Conservation (phyloP, 2,113 vertebrate species). For the Lampris incognitus region DNA sequence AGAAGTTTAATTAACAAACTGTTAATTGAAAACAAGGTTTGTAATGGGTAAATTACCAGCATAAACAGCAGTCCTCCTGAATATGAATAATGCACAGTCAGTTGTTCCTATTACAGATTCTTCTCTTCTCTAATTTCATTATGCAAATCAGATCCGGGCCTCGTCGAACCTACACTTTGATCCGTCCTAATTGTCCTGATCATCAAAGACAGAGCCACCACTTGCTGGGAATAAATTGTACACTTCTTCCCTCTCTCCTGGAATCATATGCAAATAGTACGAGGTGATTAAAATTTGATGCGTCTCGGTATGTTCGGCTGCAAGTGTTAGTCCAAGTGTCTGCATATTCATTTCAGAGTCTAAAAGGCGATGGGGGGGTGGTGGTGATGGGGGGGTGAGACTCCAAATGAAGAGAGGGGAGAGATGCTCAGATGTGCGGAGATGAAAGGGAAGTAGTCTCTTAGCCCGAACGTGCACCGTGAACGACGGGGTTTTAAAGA, state of each 20-base stretch:
- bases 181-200: constrained; percentile 97
- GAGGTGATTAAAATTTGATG: constrained; percentile 97
- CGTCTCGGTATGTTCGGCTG: constrained; percentile 92
- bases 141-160: constrained; percentile 95
- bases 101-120: constrained; percentile 93
- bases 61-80: constrained; percentile 94
- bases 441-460: constrained; percentile 92
- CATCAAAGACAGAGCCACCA: constrained; percentile 96
- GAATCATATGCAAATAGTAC: constrained; percentile 94
- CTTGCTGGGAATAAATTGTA: constrained; percentile 95
- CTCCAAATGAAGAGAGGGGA: constrained; percentile 66
- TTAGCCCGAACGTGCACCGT: constrained; percentile 90
- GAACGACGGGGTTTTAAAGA: constrained; percentile 90
- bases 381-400: constrained; percentile 67
- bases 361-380: constrained; percentile 87
- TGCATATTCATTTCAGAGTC: constrained; percentile 93
- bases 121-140: constrained; percentile 97
- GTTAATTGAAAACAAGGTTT: constrained; percentile 95
- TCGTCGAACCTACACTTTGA: constrained; percentile 96
- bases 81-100: constrained; percentile 91
- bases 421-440: constrained; percentile 88
- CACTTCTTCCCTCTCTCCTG: constrained; percentile 85
- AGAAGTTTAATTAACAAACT: constrained; percentile 94
- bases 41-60: constrained; percentile 93
- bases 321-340: constrained; percentile 90